Base-by-base conservation (phyloP, 2,797 vertebrate species). In the Propithecus deckenii region DNA sequence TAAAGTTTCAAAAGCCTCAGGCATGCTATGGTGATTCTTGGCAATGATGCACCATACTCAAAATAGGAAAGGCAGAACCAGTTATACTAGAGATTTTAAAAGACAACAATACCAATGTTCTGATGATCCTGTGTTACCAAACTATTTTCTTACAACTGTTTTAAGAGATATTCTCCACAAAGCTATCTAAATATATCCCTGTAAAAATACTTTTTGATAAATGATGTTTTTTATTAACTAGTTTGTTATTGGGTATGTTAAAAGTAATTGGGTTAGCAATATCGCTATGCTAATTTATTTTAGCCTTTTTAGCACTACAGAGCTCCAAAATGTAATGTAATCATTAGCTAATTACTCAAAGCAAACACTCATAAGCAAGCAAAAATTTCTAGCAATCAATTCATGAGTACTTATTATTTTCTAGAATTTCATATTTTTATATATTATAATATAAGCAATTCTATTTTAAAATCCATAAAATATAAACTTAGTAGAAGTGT, bases 1-100 rank as follows among this genome's bases (percentile, higher is more conserved):
- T 94, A 65, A 97, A 7, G 25, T 98, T 96, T 97, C 96, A 97
- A 95, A 85, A 97, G 96, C 41, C 48, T 88, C 0, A 96, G 55
- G 89, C 76, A 12, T 63, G 83, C 32, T 84, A 95, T 76, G 74
- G 35, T 65, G 55, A 67, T 85, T 92, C 93, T 96, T 98, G 95
- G 95, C 97, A 97, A 13, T 75, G 63, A 91, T 55, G 65, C n/a
- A 92, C 22, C 61, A 52, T 50, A 95, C n/a, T 94, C 74, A 91
- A 94, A 97, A 32, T 38, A 92, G n/a, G 11, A 84, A 67, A 55
- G 46, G 12, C 61, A 87, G 61, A 89, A 50, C 20, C 14, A 57
- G 38, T 85, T 89, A 22, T 1, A 50, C 38, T 23, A 50, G 28
- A 83, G 46, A 86, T 28, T 89, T 89, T n/a, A 57, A 83, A 90